phyloP scores from a whole-genome alignment of 2,113 vertebrate species.

The Takifugu flavidus region DNA sequence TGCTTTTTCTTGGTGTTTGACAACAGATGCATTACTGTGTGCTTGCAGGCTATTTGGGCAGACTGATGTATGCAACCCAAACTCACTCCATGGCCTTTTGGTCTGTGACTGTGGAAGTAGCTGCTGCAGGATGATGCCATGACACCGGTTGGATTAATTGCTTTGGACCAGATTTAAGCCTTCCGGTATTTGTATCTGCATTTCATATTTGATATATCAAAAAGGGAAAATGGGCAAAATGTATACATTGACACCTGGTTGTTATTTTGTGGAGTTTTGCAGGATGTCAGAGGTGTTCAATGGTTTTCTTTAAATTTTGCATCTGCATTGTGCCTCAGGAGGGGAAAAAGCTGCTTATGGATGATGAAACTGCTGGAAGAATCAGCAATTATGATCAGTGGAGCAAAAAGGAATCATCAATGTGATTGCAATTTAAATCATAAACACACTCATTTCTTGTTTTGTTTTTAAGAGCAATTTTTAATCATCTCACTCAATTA shows the following conservation, averaged over 20 bases:
- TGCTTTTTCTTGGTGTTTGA: constrained; percentile 3
- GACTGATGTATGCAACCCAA: neutral
- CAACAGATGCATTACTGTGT: constrained; percentile 10
- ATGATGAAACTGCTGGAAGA: constrained; percentile 31
- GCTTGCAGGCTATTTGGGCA: constrained; percentile 25
- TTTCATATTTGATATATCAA: too few species aligned
- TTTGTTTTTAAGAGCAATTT: constrained; percentile 42
- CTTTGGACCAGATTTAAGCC: constrained; percentile 10
- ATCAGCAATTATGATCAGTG: constrained; percentile 28
- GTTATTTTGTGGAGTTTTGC: neutral
- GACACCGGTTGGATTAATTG: constrained; percentile 23
- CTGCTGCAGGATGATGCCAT: neutral
- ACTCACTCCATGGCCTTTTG: constrained; percentile 13
- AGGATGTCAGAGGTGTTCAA: neutral
- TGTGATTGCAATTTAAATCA: constrained; percentile 47
- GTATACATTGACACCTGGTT: too few species aligned
- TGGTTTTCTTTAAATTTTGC: constrained; percentile 8
- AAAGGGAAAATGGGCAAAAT: too few species aligned
- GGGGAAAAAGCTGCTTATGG: constrained; percentile 12
- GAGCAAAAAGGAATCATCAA: constrained; percentile 22
- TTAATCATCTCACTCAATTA: constrained; percentile 41
- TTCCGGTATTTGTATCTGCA: too few species aligned
- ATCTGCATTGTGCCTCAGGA: neutral
- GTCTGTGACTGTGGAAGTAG: constrained; percentile 12
- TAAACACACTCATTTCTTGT: constrained; percentile 13